Evolutionary conservation across 2,113 vertebrate genomes (phyloP), one percentile per base, ranked within the genome.

Genomic region (Sylvietta virens): DNA sequence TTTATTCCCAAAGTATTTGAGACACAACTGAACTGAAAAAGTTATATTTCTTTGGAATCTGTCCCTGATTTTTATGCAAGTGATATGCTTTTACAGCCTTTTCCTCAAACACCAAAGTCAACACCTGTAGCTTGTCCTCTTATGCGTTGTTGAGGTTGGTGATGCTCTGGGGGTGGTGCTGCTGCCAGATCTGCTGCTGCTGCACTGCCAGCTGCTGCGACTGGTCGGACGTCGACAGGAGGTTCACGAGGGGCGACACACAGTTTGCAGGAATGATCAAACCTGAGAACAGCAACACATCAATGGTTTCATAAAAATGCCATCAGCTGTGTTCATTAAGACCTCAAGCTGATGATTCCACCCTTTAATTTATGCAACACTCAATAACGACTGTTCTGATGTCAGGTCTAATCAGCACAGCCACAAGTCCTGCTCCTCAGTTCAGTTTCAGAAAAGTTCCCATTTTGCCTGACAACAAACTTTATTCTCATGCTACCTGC

Each of bases 261-360:
- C 99, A 99, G 96, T 99, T 99, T 48, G 99, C 98, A 80, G 99
- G 99, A 99, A 99, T 99, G 98, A 99, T 99, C 94, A 99, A 97
- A 94, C 99, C 99, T 99, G 98, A 30, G 90, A 96, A 83, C 15
- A 94, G 58, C 69, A 95, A 94, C 15, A 86, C 20, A 76, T 20
- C 62, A 44, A 3, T 26, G 42, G 9, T 31, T 85, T 73, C 72
- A 18, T 1, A 14, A 81, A 28, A 42, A 33, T 0, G 0, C 40
- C 24, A 19, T 6, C 23, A 2, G 3, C 2, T 16, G 30, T 8
- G 39, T 1, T 81, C 20, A 3, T 21, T 19, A 42, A 57, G 35
- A 62, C 13, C 47, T 51, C 66, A 10, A 40, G 48, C 23, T 82
- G 48, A 31, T 3, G 23, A 57, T 57, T 23, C 26, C 65, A 26